Base-by-base conservation (phyloP, 2,888 invertebrate species). In the Drosophila mettleri region DNA sequence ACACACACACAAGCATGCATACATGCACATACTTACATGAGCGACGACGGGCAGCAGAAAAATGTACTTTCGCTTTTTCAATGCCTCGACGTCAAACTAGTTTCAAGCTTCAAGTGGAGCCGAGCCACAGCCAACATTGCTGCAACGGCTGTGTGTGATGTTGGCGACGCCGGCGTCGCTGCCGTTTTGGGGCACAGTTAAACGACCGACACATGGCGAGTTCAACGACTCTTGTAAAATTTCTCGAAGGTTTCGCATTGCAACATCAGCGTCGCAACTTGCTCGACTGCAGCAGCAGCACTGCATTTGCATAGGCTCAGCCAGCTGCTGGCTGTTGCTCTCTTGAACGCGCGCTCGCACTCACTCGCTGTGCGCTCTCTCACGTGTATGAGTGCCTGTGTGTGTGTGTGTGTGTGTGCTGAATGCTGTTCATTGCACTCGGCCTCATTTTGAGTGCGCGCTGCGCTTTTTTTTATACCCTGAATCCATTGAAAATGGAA, bases 21-120 rank as follows among this genome's bases (percentile, higher is more conserved):
- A n/a, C n/a, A n/a, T n/a, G n/a, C n/a, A 38, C 38, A 38, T 4
- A 12, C 12, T 16, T 6, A n/a, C 0, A 8, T 3, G 14, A 9
- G 9, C 0, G 57, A 52, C 63, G 53, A 64, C 61, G 53, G 54
- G 66, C 54, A 65, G 61, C 69, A 64, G 53, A 88, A 85, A 89
- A 86, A 90, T 88, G 81, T 90, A 92, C 92, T 92, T 92, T 92
- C 92, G 90, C 85, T 86, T 92, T 92, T 92, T 92, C 92, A 92
- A 92, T 92, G 92, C 91, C 92, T 90, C 86, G 81, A 78, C 88
- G 72, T 66, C 77, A 89, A 82, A 90, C 83, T 90, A 75, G 88
- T 89, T 81, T 80, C 67, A 71, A 81, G 80, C 75, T 78, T 51
- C 69, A 69, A 71, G 64, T 66, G 58, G 78, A 55, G 55, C 54